These are phyloP conservation scores for Limnothrissa miodon DNA, from an alignment of 2,113 vertebrate genomes.

Conservation along the genomic window DNA sequence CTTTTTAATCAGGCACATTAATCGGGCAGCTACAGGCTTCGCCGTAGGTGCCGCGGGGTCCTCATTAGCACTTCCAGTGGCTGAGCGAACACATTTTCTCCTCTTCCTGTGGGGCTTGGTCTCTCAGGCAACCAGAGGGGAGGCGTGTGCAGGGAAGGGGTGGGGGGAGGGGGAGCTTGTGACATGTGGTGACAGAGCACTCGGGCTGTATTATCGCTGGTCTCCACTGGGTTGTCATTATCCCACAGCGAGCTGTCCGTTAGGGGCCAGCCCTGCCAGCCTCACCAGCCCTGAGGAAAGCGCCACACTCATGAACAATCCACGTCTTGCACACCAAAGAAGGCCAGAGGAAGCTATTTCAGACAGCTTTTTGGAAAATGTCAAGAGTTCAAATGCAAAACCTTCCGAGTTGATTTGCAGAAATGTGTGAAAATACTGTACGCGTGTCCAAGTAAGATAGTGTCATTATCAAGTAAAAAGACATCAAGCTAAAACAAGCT, in stretches of 20 bases:
- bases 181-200: conserved; percentile 91
- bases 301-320: not conserved
- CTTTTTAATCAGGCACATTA: conserved; percentile 17
- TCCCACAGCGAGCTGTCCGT: conserved; percentile 76
- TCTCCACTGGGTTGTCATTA: conserved; percentile 86
- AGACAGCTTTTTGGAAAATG: not conserved
- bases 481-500: no score
- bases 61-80: conserved; percentile 15
- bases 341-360: not conserved
- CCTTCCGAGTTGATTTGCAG: no score
- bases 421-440: no score
- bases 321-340: not conserved
- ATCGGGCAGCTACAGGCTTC: conserved; percentile 14
- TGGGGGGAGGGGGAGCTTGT: conserved; percentile 80
- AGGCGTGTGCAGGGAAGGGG: not conserved
- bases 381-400: no score
- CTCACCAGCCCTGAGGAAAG: conserved; percentile 44
- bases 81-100: not conserved
- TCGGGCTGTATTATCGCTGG: conserved; percentile 87
- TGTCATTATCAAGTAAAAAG: no score
- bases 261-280: conserved; percentile 58
- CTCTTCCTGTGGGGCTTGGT: conserved; percentile 46
- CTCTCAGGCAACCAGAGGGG: conserved; percentile 59
- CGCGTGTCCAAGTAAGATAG: no score
- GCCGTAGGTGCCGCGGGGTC: conserved; percentile 4